Percentiles rank a stretch among this genome's conserved stretches.
Evolutionary conservation across 2,888 invertebrate species (phyloP).

Genomic region (Aphidoletes aphidimyza): DNA sequence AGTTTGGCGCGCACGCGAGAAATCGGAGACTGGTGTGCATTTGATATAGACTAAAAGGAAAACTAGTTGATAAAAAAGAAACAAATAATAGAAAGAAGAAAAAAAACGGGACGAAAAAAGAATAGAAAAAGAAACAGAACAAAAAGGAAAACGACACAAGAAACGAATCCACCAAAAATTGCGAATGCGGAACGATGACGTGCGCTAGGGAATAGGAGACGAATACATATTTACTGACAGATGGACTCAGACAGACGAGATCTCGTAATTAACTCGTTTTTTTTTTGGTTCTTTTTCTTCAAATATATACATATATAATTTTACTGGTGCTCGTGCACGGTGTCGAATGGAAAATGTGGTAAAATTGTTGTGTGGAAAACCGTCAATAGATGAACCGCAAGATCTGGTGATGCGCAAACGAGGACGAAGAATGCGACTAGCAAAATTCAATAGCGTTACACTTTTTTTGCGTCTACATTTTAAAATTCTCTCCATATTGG

Average conservation of each 20-base stretch:
- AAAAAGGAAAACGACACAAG: background rate
- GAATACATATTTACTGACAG: slow-evolving; percentile 25
- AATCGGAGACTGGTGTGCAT: background rate
- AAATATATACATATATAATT: no score
- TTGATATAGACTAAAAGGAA: background rate
- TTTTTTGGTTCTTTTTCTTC: no score
- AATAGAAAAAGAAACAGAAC: background rate
- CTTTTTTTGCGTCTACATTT: slow-evolving; percentile 28
- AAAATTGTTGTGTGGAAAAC: background rate
- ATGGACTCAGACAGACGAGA: slow-evolving; percentile 44
- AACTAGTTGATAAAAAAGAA: slow-evolving; percentile 3
- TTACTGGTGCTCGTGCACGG: background rate
- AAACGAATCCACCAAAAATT: background rate
- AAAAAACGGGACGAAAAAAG: background rate
- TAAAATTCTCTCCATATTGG: slow-evolving; percentile 21
- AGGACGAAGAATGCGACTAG: background rate
- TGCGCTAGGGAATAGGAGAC: slow-evolving; percentile 19
- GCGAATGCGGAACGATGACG: slow-evolving; percentile 42
- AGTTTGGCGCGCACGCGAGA: slow-evolving; percentile 12
- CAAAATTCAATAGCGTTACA: background rate
- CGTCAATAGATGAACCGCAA: slow-evolving; percentile 20
- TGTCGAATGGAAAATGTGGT: slow-evolving; percentile 32
- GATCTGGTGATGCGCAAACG: background rate
- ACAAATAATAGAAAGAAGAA: no score
- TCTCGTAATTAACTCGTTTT: slow-evolving; percentile 40